Evolutionary conservation across 2,113 vertebrate genomes (phyloP).

Genomic region (Sinocyclocheilus rhinocerous): DNA sequence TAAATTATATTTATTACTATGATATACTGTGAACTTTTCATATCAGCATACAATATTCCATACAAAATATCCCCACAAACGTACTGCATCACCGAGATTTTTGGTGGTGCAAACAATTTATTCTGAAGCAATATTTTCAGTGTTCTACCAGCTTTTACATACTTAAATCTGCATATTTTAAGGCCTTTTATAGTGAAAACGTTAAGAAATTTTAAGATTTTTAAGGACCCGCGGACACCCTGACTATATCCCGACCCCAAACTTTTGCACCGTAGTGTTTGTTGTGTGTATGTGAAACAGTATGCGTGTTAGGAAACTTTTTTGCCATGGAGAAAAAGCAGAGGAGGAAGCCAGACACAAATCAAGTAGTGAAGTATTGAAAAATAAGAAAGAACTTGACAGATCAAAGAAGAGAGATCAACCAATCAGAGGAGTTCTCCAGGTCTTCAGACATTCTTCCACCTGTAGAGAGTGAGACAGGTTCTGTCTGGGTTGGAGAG

Average conservation of each 20-base stretch:
- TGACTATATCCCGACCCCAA: background rate
- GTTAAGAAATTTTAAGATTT: no score
- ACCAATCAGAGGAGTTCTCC: conserved; percentile 6
- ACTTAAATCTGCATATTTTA: no score
- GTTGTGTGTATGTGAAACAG: background rate
- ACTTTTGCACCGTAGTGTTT: background rate
- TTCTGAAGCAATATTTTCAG: no score
- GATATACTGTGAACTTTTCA: no score
- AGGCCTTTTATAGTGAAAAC: no score
- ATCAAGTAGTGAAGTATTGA: background rate
- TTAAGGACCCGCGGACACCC: no score
- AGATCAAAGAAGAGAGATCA: conserved; percentile 26
- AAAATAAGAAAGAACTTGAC: conserved; percentile 16
- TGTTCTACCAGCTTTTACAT: no score
- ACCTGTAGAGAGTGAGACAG: background rate
- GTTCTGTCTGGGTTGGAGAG: background rate
- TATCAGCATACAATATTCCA: no score
- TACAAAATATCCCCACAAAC: no score
- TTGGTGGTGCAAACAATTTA: no score
- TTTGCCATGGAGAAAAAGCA: background rate
- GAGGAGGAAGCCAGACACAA: background rate
- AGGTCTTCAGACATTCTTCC: conserved; percentile 5
- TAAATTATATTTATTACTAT: no score
- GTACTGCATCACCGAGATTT: no score
- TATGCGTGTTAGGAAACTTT: background rate